These are phyloP conservation scores for Eudasyphora cyanicolor DNA, from an alignment of 2,888 invertebrate species.

Conservation along the genomic window DNA sequence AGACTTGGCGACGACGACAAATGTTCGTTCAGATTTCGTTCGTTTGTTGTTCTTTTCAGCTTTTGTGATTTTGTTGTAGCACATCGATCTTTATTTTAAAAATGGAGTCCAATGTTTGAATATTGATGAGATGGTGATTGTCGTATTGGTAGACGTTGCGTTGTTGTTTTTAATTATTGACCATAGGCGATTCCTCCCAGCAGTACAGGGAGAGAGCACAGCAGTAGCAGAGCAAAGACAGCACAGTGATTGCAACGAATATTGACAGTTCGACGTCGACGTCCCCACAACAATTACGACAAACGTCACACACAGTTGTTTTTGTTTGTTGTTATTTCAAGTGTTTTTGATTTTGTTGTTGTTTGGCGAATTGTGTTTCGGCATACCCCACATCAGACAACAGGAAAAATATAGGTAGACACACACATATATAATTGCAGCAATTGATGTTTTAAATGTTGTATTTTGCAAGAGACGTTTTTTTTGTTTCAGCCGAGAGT, in stretches of 20 bases:
- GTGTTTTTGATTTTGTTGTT: constrained; percentile 21
- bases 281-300: constrained; percentile 43
- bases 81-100: constrained; percentile 15
- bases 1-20: background rate
- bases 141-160: background rate
- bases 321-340: constrained; percentile 8
- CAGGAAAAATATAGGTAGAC: background rate
- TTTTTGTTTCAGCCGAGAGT: too few species aligned
- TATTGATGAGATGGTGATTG: background rate
- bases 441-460: too few species aligned
- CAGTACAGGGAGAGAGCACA: background rate
- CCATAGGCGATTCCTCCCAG: background rate
- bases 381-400: too few species aligned
- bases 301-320: constrained; percentile 52
- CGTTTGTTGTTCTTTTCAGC: background rate
- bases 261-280: constrained; percentile 24
- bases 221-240: background rate
- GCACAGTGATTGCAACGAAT: background rate
- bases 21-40: constrained; percentile 18
- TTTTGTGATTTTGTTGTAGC: background rate
- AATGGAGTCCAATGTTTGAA: constrained; percentile 33
- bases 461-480: too few species aligned
- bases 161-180: background rate
- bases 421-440: too few species aligned
- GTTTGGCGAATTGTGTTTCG: constrained; percentile 18